A percentile compares a stretch with the other conserved stretches of the same genome.
These are phyloP conservation scores for Phyllostomus hastatus DNA, from an alignment of 2,113 vertebrate genomes.

Conservation along the genomic window DNA sequence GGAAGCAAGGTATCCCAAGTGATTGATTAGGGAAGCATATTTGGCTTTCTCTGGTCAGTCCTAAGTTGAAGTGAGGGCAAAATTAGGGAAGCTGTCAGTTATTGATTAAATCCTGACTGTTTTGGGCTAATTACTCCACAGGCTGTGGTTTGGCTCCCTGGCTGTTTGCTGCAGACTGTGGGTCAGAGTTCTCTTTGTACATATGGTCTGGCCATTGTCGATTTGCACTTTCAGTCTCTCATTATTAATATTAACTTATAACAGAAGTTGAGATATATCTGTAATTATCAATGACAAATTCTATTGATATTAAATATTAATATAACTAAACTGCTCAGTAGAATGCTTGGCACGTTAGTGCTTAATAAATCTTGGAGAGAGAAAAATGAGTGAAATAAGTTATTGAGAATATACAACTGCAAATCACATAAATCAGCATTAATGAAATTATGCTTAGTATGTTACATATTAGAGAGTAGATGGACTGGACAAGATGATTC, in stretches of 20 bases:
- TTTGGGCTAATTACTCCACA: not conserved
- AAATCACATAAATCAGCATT: not conserved
- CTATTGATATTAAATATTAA: not conserved
- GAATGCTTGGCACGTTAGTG: not conserved
- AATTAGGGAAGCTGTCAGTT: not conserved
- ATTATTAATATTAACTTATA: not conserved
- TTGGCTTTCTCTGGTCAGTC: not conserved
- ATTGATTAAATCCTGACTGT: not conserved
- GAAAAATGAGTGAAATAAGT: not conserved
- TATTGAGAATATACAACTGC: not conserved
- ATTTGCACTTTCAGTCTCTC: not conserved
- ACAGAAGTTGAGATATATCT: not conserved
- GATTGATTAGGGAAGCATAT: not conserved
- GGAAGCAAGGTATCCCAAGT: not conserved
- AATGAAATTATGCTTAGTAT: not conserved
- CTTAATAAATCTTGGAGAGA: not conserved
- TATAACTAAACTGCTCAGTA: not conserved
- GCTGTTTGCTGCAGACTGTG: not conserved
- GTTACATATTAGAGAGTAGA: not conserved
- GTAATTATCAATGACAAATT: not conserved
- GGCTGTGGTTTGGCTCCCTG: not conserved
- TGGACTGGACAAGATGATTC: not conserved
- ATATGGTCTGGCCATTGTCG: not conserved
- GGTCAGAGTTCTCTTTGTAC: not conserved
- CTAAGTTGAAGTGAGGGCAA: not conserved